Conservation (phyloP, 2,113 vertebrate genomes). For the Pterophyllum scalare region DNA sequence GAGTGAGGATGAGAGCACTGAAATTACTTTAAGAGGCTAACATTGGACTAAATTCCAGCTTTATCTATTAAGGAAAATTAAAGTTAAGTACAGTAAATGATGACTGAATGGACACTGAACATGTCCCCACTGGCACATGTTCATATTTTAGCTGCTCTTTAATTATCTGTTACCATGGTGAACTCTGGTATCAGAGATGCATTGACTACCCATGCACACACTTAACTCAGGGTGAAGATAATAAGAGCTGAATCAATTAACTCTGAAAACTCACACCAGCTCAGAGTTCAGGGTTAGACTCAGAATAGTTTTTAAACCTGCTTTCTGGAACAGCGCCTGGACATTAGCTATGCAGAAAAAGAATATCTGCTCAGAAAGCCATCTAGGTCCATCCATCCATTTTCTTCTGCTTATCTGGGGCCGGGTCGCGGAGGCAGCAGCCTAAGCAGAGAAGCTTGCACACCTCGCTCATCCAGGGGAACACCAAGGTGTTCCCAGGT, state of each 20-base stretch:
- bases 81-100: neutral
- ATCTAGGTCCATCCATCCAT: no score
- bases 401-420: no score
- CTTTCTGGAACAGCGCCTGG: neutral
- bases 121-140: neutral
- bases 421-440: no score
- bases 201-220: neutral
- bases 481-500: no score
- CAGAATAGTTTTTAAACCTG: neutral
- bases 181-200: neutral
- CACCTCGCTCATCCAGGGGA: no score
- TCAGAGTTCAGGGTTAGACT: neutral
- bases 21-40: neutral
- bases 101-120: neutral
- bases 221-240: neutral
- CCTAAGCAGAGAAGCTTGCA: no score
- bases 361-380: neutral
- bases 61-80: neutral
- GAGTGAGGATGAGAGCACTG: neutral
- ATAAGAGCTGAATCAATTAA: neutral
- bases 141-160: constrained; percentile 2
- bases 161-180: neutral
- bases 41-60: neutral
- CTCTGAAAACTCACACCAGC: neutral
- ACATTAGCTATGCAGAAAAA: neutral